Percentiles rank a stretch among this genome's conserved stretches.
Conservation (phyloP, 2,888 invertebrate species). For the Camptogramma bilineatum region DNA sequence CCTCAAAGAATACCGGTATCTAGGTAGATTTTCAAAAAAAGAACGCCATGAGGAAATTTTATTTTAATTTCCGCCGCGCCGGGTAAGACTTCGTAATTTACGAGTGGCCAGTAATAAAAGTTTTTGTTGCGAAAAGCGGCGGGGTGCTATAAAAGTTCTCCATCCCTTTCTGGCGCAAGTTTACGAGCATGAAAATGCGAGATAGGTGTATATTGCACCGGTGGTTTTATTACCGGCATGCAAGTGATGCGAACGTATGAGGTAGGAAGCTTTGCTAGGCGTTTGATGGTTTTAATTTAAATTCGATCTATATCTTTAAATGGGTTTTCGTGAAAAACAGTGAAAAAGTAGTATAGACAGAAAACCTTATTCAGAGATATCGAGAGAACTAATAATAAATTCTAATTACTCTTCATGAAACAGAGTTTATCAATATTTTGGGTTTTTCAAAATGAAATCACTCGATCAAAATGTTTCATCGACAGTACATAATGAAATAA, state of each 20-base stretch:
- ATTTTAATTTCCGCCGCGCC: slow-evolving; percentile 55
- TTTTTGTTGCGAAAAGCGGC: slow-evolving; percentile 81
- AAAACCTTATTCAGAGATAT: too few species aligned
- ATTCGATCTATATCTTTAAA: slow-evolving; percentile 34
- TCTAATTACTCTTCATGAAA: too few species aligned
- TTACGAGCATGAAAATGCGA: slow-evolving; percentile 77
- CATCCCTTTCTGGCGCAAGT: slow-evolving; percentile 69
- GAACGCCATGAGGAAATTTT: slow-evolving; percentile 35
- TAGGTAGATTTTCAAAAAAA: slow-evolving; percentile 21
- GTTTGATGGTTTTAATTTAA: slow-evolving; percentile 42
- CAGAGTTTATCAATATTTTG: too few species aligned
- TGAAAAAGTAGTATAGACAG: neutral
- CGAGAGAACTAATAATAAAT: too few species aligned
- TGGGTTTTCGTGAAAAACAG: slow-evolving; percentile 14
- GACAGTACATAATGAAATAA: too few species aligned
- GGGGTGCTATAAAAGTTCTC: slow-evolving; percentile 68
- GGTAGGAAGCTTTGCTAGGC: slow-evolving; percentile 45
- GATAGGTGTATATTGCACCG: slow-evolving; percentile 75
- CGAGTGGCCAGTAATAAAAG: slow-evolving; percentile 80
- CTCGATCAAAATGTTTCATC: too few species aligned
- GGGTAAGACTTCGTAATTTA: slow-evolving; percentile 77
- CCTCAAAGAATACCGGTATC: neutral
- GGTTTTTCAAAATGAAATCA: too few species aligned
- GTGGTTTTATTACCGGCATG: slow-evolving; percentile 73
- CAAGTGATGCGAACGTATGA: slow-evolving; percentile 58